A percentile compares a stretch with the other conserved stretches of the same genome.
These are phyloP conservation scores for Pollenia angustigena DNA, from an alignment of 2,888 invertebrate species.

Conservation along the genomic window DNA sequence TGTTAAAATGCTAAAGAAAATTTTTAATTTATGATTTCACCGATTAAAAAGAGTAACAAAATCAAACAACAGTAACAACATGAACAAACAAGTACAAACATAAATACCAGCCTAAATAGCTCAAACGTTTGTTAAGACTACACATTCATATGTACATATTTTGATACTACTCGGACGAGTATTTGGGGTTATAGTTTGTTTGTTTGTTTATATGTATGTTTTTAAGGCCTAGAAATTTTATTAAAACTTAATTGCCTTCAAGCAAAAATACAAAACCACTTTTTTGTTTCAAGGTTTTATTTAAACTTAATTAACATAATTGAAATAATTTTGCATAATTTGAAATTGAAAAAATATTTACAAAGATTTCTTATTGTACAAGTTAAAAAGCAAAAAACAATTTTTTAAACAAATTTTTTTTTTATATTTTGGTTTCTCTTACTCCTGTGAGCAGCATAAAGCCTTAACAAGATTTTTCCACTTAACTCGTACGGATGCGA, in stretches of 20 bases:
- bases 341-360: background rate
- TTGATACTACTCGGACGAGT: background rate
- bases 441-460: too few species aligned
- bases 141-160: background rate
- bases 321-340: slow-evolving; percentile 41
- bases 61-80: slow-evolving; percentile 39
- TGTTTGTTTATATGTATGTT: slow-evolving; percentile 2
- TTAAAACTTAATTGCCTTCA: slow-evolving; percentile 56
- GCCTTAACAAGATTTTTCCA: too few species aligned
- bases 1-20: slow-evolving; percentile 63
- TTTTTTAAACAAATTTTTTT: too few species aligned
- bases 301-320: slow-evolving; percentile 28
- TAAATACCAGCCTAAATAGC: slow-evolving; percentile 20
- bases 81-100: background rate
- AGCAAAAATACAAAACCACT: slow-evolving; percentile 41
- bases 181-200: slow-evolving; percentile 20
- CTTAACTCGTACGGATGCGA: too few species aligned
- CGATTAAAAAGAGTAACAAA: slow-evolving; percentile 60
- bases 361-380: background rate
- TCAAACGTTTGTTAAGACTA: background rate
- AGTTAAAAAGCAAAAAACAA: too few species aligned
- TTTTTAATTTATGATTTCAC: slow-evolving; percentile 72
- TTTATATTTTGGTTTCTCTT: too few species aligned
- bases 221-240: slow-evolving; percentile 65
- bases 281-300: slow-evolving; percentile 51